Evolutionary conservation across 2,113 vertebrate genomes (phyloP).

Genomic region (Vulpes ferrilata): DNA sequence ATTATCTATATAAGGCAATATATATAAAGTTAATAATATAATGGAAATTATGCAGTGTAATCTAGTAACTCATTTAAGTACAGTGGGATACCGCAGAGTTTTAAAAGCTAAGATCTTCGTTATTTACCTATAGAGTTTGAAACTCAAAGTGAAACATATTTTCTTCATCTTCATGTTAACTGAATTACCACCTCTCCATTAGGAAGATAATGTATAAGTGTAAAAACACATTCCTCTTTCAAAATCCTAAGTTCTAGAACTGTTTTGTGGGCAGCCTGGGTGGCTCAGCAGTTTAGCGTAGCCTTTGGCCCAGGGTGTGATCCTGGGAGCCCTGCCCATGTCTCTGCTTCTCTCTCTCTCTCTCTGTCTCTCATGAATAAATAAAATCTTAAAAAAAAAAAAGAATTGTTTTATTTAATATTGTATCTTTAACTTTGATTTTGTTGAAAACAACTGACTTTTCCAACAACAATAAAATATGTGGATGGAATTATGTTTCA

Average conservation of each 20-base stretch:
- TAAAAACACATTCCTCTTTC: not conserved
- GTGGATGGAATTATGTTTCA: not conserved
- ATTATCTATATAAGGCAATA: not conserved
- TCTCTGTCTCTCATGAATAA: too few species aligned
- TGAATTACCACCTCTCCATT: not conserved
- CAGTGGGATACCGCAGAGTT: not conserved
- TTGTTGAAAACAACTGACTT: not conserved
- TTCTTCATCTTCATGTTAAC: not conserved
- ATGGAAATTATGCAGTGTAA: not conserved
- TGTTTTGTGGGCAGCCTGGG: not conserved
- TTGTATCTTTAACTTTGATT: not conserved
- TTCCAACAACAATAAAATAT: not conserved
- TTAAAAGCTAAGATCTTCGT: not conserved
- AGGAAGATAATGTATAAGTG: not conserved
- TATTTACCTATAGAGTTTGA: not conserved
- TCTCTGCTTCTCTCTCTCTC: too few species aligned
- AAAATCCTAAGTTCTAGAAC: not conserved
- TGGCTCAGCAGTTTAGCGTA: too few species aligned
- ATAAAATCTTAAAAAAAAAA: too few species aligned
- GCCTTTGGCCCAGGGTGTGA: too few species aligned
- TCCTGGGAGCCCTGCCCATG: too few species aligned
- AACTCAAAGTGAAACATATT: not conserved
- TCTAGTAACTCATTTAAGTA: not conserved
- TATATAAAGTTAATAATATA: not conserved
- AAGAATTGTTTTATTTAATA: not conserved